A percentile compares a stretch with the other conserved stretches of the same genome.
phyloP scores from a whole-genome alignment of 1,140 invertebrate genomes.

The Drosophila sp. region DNA sequence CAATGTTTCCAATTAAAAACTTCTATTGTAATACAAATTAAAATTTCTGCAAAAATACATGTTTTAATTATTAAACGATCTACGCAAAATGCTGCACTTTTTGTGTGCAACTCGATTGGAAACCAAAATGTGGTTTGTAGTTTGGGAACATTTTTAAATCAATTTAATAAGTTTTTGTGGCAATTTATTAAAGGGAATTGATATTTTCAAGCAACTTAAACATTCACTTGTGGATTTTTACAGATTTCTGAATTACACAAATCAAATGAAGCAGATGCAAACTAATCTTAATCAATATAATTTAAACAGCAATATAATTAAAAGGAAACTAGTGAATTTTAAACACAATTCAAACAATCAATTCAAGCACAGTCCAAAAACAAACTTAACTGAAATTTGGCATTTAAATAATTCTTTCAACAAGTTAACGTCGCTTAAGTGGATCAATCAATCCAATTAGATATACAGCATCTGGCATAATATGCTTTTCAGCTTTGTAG shows the following conservation, averaged over 20 bases:
- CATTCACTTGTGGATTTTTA: no score
- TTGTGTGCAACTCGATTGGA: background rate
- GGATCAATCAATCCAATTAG: slow-evolving; percentile 17
- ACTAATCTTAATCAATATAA: no score
- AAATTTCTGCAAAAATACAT: background rate
- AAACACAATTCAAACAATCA: background rate
- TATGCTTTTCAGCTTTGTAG: slow-evolving; percentile 35
- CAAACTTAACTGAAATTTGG: background rate
- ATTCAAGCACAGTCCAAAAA: no score
- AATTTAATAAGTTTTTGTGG: background rate
- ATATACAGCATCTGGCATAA: slow-evolving; percentile 32
- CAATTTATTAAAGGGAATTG: no score
- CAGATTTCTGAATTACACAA: no score
- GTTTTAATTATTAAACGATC: background rate
- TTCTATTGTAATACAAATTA: background rate
- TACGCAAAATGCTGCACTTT: background rate
- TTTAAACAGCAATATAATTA: no score
- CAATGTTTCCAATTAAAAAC: background rate
- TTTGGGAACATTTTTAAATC: no score
- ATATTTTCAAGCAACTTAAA: no score
- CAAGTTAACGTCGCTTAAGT: slow-evolving; percentile 12
- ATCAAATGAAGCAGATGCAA: no score
- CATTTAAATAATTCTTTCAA: slow-evolving; percentile 14
- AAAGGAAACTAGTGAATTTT: no score
- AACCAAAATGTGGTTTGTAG: background rate